phyloP scores from a whole-genome alignment of 2,888 invertebrate species.

The Dicranocentrus wangi region DNA sequence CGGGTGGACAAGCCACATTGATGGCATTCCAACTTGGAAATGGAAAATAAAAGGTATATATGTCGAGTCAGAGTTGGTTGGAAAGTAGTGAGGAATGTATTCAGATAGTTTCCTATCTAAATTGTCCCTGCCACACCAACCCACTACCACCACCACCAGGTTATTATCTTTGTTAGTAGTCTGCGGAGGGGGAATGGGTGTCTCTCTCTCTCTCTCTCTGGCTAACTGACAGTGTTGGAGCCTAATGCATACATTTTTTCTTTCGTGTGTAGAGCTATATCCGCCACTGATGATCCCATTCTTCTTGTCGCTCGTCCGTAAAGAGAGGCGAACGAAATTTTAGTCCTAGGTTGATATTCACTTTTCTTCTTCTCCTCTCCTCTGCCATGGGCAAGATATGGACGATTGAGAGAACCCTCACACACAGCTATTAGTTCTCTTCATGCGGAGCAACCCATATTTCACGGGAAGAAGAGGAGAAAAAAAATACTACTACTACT shows the following conservation, averaged over 20 bases:
- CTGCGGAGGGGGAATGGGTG: too few species aligned
- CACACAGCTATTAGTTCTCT: constrained; percentile 62
- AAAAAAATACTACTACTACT: constrained; percentile 28
- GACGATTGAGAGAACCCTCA: constrained; percentile 61
- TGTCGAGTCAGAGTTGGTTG: too few species aligned
- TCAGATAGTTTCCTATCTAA: constrained; percentile 59
- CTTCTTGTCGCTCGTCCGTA: constrained; percentile 17
- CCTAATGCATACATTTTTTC: too few species aligned
- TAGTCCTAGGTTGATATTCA: constrained; percentile 23
- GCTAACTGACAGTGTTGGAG: too few species aligned
- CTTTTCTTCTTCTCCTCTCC: constrained; percentile 23
- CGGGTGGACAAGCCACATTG: constrained; percentile 51
- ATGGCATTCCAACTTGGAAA: too few species aligned
- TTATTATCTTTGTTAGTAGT: constrained; percentile 59
- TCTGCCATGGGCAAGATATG: constrained; percentile 53
- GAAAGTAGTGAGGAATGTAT: constrained; percentile 55
- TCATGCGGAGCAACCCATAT: constrained; percentile 58
- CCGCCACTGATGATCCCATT: constrained; percentile 9
- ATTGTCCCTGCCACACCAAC: constrained; percentile 61
- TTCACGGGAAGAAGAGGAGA: constrained; percentile 44
- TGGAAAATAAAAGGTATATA: too few species aligned
- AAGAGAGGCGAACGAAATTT: background rate
- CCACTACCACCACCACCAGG: constrained; percentile 37
- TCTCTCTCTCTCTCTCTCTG: too few species aligned
- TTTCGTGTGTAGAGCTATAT: too few species aligned